Evolutionary conservation across 1,140 invertebrate genomes (phyloP).

Genomic region (Phortica variegata): DNA sequence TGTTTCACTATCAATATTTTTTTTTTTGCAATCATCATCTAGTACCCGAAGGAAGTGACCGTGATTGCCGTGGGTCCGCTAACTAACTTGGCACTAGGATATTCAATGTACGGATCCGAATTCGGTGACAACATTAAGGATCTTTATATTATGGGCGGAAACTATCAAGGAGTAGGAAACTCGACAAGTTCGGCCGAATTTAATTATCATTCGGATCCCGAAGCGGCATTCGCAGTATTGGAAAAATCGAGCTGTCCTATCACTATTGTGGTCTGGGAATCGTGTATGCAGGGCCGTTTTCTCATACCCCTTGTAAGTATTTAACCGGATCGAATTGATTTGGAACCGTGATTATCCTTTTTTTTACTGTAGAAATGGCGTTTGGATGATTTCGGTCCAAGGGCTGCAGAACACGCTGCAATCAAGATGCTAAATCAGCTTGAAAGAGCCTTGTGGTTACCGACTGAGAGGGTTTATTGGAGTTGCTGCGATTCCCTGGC

Average conservation of each 20-base stretch:
- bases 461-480: constrained; percentile 44
- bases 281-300: constrained; percentile 57
- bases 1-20: constrained; percentile 8
- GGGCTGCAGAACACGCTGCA: constrained; percentile 44
- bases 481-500: constrained; percentile 62
- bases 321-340: background rate
- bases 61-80: constrained; percentile 72
- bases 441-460: constrained; percentile 55
- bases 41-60: constrained; percentile 57
- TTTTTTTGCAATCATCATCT: constrained; percentile 20
- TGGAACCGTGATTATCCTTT: background rate
- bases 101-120: constrained; percentile 66
- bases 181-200: constrained; percentile 69
- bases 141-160: constrained; percentile 76
- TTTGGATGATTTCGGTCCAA: constrained; percentile 27
- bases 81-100: constrained; percentile 73
- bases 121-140: constrained; percentile 65
- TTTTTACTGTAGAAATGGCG: constrained; percentile 60
- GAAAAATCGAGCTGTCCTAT: constrained; percentile 59
- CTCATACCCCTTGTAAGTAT: background rate
- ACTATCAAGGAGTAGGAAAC: constrained; percentile 67
- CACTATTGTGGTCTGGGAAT: constrained; percentile 66
- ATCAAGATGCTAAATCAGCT: constrained; percentile 60
- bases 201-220: constrained; percentile 76
- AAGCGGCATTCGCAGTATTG: constrained; percentile 72